Evolutionary conservation across 2,888 invertebrate genomes (phyloP), one percentile per base, ranked within the genome.

Genomic region (Pterostichus niger): DNA sequence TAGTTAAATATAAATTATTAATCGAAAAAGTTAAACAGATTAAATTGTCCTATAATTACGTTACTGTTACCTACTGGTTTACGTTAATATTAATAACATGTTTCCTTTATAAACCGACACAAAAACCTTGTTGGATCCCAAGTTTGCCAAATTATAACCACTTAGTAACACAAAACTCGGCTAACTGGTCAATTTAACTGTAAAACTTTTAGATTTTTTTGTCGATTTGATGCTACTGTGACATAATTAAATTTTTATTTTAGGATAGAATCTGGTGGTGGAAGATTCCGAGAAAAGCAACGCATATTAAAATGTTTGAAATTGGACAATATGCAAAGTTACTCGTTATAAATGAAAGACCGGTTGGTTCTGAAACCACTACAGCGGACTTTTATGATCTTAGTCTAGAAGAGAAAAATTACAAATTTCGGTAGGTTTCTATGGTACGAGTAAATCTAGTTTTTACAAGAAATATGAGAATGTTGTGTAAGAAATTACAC

Each of bases 311-410:
- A 80, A 85, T 87, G 64, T 86, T 89, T 52, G 86, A 85, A 80
- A 84, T 86, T 35, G 85, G 84, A 11, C 75, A 84, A n/a, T 84
- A 86, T 15, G 84, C 87, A 81, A 86, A 88, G 84, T 76, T 89
- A 35, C 59, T 90, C 44, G 61, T 89, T n/a, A 71, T 71, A 15
- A 13, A 71, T 44, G 68, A 44, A 71, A 44, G 44, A 71, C 13
- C 13, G 6, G 40, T 71, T 71, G 10, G 11, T 17, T 84, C 84
- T 2, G 85, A 85, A 5, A 83, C 82, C 2, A 83, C 87, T 5
- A 75, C 85, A 4, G 86, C 88, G 3, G 88, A 89, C 84, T 84
- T 91, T 52, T 91, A 90, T 80, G 87, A 88, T 31, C 88, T 90
- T 83, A 84, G 79, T 33, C 84, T 89, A 61, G 84, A 87, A 61